These are phyloP conservation scores for Antechinus stuartii DNA, from an alignment of 2,113 vertebrate species.

Conservation along the genomic window DNA sequence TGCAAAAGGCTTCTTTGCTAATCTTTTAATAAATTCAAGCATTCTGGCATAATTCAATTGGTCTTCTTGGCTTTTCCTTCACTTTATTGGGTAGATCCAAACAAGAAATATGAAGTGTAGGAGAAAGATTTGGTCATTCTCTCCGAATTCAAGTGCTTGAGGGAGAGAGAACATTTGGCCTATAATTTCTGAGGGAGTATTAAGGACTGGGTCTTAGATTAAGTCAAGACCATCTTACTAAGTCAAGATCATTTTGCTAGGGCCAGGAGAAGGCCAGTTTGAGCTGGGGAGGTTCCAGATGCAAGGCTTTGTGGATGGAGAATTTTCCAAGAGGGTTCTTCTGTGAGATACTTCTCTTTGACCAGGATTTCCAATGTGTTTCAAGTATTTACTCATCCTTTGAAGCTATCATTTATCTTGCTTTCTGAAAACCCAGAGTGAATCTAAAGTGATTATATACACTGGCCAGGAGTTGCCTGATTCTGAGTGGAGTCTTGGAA, in stretches of 20 bases:
- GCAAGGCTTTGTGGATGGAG: background rate
- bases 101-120: background rate
- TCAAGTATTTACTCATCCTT: background rate
- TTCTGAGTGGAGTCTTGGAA: background rate
- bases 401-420: background rate
- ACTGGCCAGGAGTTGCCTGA: background rate
- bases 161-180: background rate
- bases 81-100: background rate
- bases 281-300: background rate
- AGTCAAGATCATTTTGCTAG: background rate
- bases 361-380: background rate
- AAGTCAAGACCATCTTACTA: background rate
- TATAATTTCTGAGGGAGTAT: background rate
- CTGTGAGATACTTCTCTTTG: background rate
- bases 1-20: constrained; percentile 19
- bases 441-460: accelerated
- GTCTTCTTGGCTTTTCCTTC: constrained; percentile 68
- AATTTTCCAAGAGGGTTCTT: background rate
- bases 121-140: background rate
- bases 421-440: background rate
- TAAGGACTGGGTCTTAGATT: background rate
- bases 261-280: background rate
- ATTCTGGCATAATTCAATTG: constrained; percentile 48
- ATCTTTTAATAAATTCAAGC: constrained; percentile 71
- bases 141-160: background rate